phyloP scores from a whole-genome alignment of 2,113 vertebrate species.

The Trogon surrucura region DNA sequence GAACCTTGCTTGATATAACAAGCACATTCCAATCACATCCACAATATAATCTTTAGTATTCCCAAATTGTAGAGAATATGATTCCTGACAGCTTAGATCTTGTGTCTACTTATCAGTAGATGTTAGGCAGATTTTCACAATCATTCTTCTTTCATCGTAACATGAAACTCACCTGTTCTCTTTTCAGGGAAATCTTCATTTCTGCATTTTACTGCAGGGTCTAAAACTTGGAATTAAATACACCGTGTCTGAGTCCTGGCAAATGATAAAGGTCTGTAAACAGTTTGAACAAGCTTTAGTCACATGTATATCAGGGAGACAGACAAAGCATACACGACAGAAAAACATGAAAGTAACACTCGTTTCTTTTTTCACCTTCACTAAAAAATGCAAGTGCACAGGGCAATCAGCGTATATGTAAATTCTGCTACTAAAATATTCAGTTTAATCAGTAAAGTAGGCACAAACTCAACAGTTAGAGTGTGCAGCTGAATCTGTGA shows the following conservation, averaged over 20 bases:
- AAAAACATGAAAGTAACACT: background rate
- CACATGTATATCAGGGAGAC: background rate
- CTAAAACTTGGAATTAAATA: background rate
- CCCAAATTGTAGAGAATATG: background rate
- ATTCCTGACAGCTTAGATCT: background rate
- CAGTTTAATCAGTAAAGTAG: conserved; percentile 73
- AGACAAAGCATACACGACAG: background rate
- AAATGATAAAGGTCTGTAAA: background rate
- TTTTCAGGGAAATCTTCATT: background rate
- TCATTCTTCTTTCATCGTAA: background rate
- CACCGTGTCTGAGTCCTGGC: background rate
- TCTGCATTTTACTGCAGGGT: background rate
- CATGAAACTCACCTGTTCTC: background rate
- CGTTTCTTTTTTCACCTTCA: background rate
- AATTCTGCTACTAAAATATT: conserved; percentile 75
- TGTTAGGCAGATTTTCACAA: background rate
- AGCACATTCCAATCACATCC: background rate
- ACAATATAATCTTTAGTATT: background rate
- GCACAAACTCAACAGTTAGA: conserved; percentile 36
- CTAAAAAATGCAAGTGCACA: background rate
- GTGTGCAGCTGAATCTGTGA: conserved; percentile 48
- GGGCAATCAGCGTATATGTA: conserved; percentile 68
- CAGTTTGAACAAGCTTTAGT: background rate
- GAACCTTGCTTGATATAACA: background rate
- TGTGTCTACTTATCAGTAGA: background rate